Conservation (phyloP, 2,113 vertebrate species). For the Nothobranchius furzeri region DNA sequence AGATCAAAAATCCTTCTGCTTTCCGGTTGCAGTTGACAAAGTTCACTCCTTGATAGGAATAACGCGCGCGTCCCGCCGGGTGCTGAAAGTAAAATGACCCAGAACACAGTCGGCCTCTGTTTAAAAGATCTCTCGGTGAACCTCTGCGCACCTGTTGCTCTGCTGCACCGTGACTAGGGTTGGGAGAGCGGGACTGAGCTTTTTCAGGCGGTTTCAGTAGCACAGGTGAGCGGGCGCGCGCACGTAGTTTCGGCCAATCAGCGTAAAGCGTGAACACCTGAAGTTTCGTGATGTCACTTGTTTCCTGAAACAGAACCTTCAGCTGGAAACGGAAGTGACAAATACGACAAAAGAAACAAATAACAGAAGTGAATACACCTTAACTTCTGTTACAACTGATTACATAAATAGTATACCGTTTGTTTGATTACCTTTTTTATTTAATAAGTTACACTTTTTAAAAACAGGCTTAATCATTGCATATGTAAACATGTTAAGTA, state of each 20-base stretch:
- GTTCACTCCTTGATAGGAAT: background rate
- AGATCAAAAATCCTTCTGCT: background rate
- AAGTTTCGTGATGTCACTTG: constrained; percentile 69
- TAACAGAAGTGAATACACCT: no score
- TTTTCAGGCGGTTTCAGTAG: constrained; percentile 63
- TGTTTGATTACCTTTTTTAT: no score
- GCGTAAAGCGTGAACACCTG: constrained; percentile 16
- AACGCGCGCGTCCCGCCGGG: background rate
- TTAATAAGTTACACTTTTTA: no score
- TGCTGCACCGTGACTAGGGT: constrained; percentile 69
- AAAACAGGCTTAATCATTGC: no score
- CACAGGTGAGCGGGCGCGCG: constrained; percentile 67
- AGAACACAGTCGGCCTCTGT: background rate
- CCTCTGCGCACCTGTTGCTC: constrained; percentile 67
- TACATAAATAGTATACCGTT: no score
- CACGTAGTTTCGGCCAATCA: constrained; percentile 74
- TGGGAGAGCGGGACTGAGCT: constrained; percentile 55
- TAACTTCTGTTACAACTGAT: no score
- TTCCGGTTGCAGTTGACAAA: background rate
- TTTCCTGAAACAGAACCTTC: constrained; percentile 2
- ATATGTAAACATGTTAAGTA: no score
- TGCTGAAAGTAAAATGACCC: background rate
- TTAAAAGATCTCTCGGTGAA: background rate
- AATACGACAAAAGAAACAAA: no score
- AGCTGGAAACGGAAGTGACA: background rate